Evolutionary conservation across 2,888 invertebrate genomes (phyloP), one percentile per base, ranked within the genome.

Genomic region (Cephalotes varians): DNA sequence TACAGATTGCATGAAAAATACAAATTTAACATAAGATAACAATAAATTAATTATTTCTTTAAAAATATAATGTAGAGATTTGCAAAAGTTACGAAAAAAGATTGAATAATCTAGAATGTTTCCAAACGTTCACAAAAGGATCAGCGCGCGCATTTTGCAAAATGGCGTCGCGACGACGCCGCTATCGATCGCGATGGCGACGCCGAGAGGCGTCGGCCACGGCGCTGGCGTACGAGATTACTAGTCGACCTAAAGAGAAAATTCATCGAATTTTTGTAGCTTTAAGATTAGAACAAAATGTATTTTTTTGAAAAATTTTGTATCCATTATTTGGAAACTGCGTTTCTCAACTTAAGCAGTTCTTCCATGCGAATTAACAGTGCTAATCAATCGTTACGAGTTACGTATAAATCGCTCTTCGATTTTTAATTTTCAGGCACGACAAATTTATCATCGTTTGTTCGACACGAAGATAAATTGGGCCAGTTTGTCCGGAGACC

Each of bases 121-220:
- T 62, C 10, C 31, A 21, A n/a, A 28, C 31, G 18, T 56, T 21
- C 34, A 34, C 44, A 31, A 47, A 79, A 72, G 15, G 21, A 54
- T 3, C 10, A 71, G 72, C 77, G 56, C 56, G 77, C 77, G 44
- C 54, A 77, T 10, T 72, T 64, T 82, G 72, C 88, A 93, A 92
- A 93, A 94, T 94, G 94, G 94, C 94, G 92, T 89, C 86, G 72
- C 74, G 80, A 82, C 85, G 88, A 83, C 88, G 85, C 81, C 60
- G 82, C 69, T 93, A 93, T 93, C 89, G 94, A 94, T 94, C 93
- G 93, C 92, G 87, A 93, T 94, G 93, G 93, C 92, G 89, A 90
- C 89, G 90, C 87, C 88, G 74, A 86, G 77, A 86, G 91, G 91
- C 92, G 91, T 92, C 91, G 90, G 51, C 69, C 58, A n/a, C 25